Conservation (phyloP, 2,113 vertebrate genomes). For the Rhinopomastus cyanomelas region DNA sequence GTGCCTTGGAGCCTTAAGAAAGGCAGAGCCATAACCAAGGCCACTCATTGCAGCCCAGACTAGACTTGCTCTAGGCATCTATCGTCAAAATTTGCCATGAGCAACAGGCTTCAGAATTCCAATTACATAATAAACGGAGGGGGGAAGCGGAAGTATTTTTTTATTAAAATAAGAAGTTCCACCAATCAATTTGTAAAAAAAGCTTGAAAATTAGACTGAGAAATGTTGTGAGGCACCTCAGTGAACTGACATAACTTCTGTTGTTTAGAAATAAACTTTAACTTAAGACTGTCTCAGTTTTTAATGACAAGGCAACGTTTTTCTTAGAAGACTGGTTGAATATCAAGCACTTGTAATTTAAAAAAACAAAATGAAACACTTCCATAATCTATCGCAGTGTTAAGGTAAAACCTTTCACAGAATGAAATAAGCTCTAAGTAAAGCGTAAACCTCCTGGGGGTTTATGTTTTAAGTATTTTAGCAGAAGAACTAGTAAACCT, state of each 20-base stretch:
- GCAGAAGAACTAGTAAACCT: background rate
- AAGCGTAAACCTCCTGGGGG: accelerated
- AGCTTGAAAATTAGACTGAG: accelerated
- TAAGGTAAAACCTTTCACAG: background rate
- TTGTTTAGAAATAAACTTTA: background rate
- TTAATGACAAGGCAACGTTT: background rate
- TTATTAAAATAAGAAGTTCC: background rate
- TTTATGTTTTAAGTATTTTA: background rate
- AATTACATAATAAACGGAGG: background rate
- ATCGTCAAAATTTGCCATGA: background rate
- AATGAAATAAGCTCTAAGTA: background rate
- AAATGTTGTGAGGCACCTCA: background rate
- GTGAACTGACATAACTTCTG: too few species aligned
- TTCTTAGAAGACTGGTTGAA: background rate
- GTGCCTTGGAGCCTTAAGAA: background rate
- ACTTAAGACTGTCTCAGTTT: background rate
- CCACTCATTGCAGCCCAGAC: background rate
- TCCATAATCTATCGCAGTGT: background rate
- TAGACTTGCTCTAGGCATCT: background rate
- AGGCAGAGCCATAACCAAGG: background rate
- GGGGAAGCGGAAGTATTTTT: background rate
- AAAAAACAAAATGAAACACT: background rate
- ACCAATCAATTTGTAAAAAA: background rate
- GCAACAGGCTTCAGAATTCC: background rate
- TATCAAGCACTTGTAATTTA: background rate